These are phyloP conservation scores for Maccullochella peelii DNA, from an alignment of 2,113 vertebrate species.

Conservation along the genomic window DNA sequence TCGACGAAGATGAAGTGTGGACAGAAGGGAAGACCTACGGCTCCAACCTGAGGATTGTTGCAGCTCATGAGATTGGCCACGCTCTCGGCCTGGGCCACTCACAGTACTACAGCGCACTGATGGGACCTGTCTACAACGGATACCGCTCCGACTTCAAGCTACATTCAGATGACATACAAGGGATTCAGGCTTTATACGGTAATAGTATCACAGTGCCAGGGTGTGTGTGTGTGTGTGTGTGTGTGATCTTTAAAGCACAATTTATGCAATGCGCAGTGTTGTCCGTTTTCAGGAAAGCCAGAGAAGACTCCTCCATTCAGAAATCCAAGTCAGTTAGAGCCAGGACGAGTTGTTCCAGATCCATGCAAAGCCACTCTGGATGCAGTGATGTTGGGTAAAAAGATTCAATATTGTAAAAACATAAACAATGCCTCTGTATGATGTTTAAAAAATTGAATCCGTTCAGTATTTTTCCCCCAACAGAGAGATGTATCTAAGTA, in stretches of 20 bases:
- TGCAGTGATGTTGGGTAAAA: slow-evolving; percentile 86
- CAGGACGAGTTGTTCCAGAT: slow-evolving; percentile 66
- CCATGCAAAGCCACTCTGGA: slow-evolving; percentile 86
- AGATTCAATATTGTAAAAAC: not conserved
- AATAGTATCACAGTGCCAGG: not conserved
- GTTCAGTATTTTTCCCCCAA: not conserved
- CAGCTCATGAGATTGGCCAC: slow-evolving; percentile 90
- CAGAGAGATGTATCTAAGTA: not conserved
- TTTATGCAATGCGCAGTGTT: not conserved
- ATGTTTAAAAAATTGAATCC: not conserved
- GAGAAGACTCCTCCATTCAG: slow-evolving; percentile 47
- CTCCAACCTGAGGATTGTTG: slow-evolving; percentile 89
- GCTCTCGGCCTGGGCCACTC: slow-evolving; percentile 91
- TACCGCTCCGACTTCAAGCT: slow-evolving; percentile 85
- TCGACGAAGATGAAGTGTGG: slow-evolving; percentile 89
- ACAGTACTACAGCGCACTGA: slow-evolving; percentile 83
- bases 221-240: not conserved
- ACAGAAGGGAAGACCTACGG: slow-evolving; percentile 84
- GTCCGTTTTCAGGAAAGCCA: slow-evolving; percentile 77
- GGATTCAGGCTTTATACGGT: slow-evolving; percentile 91
- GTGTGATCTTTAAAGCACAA: not conserved
- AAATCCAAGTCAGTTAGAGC: slow-evolving; percentile 8
- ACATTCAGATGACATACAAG: slow-evolving; percentile 87
- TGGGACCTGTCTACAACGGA: slow-evolving; percentile 89
- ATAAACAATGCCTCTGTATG: not conserved